Conservation (phyloP, 2,888 invertebrate species). For the Chaitophorus viminalis region DNA sequence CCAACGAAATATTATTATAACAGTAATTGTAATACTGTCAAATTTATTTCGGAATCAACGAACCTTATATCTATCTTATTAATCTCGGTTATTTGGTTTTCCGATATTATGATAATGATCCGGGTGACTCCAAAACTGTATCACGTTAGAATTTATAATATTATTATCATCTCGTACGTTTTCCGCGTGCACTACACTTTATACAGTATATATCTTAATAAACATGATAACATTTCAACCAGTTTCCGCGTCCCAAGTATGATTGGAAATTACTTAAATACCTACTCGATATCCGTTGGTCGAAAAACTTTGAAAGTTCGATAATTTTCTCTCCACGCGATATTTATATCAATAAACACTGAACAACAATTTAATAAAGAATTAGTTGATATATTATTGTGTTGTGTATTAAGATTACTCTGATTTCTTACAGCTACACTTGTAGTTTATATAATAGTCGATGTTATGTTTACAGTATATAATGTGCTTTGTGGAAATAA, state of each 20-base stretch:
- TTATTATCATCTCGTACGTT: not conserved
- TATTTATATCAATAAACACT: not conserved
- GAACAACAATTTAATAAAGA: not conserved
- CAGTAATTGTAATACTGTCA: not conserved
- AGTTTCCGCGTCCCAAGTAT: not conserved
- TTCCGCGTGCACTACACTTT: not conserved
- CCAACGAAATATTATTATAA: constrained; percentile 7
- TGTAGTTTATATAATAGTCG: no score
- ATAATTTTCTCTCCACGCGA: no score
- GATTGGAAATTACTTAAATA: not conserved
- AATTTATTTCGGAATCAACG: constrained; percentile 25
- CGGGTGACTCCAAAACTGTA: not conserved
- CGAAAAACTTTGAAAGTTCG: no score
- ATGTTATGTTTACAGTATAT: no score
- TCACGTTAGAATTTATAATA: constrained; percentile 4
- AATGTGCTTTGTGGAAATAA: no score
- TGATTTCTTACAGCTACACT: not conserved
- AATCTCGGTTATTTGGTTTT: not conserved
- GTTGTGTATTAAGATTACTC: not conserved
- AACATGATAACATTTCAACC: not conserved
- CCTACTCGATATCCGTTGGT: no score
- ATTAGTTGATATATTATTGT: no score
- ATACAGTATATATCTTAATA: not conserved
- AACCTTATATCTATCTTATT: constrained; percentile 38
- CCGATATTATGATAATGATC: not conserved